These are phyloP conservation scores for Eupeodes latifasciatus DNA, from an alignment of 2,888 invertebrate genomes.

Conservation along the genomic window DNA sequence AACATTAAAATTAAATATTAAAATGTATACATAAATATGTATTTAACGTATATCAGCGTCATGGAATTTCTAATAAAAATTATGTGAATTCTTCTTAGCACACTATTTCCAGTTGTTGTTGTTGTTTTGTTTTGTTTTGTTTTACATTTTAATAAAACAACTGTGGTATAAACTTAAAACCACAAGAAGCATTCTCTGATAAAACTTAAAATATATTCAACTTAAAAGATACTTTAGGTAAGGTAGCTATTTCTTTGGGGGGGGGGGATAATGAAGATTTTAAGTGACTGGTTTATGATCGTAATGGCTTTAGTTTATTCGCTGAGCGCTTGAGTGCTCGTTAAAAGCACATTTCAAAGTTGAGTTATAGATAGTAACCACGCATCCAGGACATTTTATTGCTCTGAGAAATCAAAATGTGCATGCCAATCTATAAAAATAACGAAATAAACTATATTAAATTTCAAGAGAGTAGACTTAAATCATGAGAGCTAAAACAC, in stretches of 20 bases:
- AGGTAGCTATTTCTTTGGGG: not conserved
- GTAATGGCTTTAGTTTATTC: conserved; percentile 57
- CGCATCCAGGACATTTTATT: conserved; percentile 26
- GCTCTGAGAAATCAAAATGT: conserved; percentile 50
- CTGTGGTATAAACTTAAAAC: conserved; percentile 13
- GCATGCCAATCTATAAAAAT: conserved; percentile 41
- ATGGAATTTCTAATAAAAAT: conserved; percentile 3
- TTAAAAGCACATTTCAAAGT: conserved; percentile 51
- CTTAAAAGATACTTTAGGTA: not conserved
- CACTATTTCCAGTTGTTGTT: not conserved
- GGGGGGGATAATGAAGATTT: conserved; percentile 52
- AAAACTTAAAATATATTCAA: conserved; percentile 26
- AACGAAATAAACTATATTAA: too few relatives aligned
- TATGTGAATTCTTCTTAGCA: conserved; percentile 10
- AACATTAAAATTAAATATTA: conserved; percentile 21
- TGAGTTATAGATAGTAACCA: conserved; percentile 38
- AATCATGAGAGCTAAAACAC: not conserved
- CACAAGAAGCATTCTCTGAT: not conserved
- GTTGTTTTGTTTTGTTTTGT: too few relatives aligned
- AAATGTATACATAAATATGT: conserved; percentile 2
- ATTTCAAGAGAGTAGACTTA: not conserved
- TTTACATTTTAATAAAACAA: conserved; percentile 19
- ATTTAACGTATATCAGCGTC: not conserved
- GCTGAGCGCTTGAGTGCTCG: conserved; percentile 55
- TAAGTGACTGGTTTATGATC: conserved; percentile 62